A percentile compares a stretch with the other conserved stretches of the same genome.
Conservation (phyloP, 2,888 invertebrate genomes). For the Charanyca ferruginea region DNA sequence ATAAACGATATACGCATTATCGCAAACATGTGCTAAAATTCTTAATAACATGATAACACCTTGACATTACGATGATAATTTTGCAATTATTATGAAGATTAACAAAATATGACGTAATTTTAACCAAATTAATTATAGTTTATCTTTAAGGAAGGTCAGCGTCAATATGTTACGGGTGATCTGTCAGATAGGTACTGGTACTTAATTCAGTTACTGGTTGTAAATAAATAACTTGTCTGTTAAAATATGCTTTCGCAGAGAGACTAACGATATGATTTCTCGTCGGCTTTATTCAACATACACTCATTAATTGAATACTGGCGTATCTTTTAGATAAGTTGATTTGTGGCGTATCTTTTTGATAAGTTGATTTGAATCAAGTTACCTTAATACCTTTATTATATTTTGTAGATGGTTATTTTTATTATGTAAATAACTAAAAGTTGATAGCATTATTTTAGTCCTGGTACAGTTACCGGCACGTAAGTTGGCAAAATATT, state of each 20-base stretch:
- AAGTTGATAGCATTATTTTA: too few relatives aligned
- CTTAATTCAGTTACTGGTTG: conserved; percentile 21
- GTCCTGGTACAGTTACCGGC: too few relatives aligned
- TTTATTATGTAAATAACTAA: too few relatives aligned
- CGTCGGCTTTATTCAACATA: background rate
- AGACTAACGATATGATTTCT: conserved; percentile 5
- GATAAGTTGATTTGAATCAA: conserved; percentile 16
- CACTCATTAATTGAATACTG: background rate
- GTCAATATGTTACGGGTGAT: conserved; percentile 27
- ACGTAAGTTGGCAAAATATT: too few relatives aligned
- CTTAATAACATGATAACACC: conserved; percentile 53
- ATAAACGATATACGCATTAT: conserved; percentile 29
- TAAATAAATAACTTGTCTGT: conserved; percentile 9
- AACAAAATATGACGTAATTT: conserved; percentile 28
- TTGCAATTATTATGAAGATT: conserved; percentile 35
- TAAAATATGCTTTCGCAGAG: background rate
- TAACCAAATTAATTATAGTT: conserved; percentile 41
- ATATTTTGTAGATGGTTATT: conserved; percentile 2
- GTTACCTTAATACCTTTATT: background rate
- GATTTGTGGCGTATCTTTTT: conserved; percentile 9
- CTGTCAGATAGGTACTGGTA: too few relatives aligned
- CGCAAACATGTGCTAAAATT: conserved; percentile 41
- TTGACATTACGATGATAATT: conserved; percentile 51
- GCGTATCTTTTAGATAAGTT: conserved; percentile 18
- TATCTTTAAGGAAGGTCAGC: conserved; percentile 55